Conservation (phyloP, 1,140 invertebrate species). For the Leptinotarsa defecta region DNA sequence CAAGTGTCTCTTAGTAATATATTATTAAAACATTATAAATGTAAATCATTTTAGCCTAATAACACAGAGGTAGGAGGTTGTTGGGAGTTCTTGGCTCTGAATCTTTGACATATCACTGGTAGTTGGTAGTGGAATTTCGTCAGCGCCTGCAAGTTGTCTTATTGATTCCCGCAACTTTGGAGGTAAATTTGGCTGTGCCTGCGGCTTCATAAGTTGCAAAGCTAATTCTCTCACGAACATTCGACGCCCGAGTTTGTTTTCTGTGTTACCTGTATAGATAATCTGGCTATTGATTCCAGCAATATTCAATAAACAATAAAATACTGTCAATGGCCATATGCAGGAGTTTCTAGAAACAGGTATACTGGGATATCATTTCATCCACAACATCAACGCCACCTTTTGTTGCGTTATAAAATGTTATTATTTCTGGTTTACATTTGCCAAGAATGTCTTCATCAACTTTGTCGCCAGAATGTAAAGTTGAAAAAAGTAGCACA, state of each 20-base stretch:
- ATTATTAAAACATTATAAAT: no score
- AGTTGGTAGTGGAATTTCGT: no score
- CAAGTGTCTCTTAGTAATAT: no score
- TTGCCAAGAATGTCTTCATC: conserved; percentile 30
- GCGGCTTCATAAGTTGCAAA: neutral
- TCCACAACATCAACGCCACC: conserved; percentile 54
- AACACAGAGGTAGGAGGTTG: no score
- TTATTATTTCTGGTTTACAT: conserved; percentile 55
- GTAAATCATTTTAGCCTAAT: no score
- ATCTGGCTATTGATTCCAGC: neutral
- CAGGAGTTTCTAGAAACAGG: conserved; percentile 42
- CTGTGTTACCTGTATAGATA: neutral
- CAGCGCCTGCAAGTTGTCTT: no score
- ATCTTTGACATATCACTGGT: no score
- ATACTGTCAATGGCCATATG: conserved; percentile 45
- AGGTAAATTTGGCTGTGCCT: neutral
- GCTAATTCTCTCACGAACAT: neutral
- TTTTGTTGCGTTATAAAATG: conserved; percentile 57
- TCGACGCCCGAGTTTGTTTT: neutral
- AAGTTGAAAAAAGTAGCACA: conserved; percentile 42
- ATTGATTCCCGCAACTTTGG: no score
- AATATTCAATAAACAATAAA: conserved; percentile 23
- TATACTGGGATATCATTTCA: conserved; percentile 46
- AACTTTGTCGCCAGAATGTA: conserved; percentile 39
- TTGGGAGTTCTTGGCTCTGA: no score